A percentile compares a stretch with the other conserved stretches of the same genome.
Conservation (phyloP, 1,140 invertebrate species). For the Notospermus geniculatus region DNA sequence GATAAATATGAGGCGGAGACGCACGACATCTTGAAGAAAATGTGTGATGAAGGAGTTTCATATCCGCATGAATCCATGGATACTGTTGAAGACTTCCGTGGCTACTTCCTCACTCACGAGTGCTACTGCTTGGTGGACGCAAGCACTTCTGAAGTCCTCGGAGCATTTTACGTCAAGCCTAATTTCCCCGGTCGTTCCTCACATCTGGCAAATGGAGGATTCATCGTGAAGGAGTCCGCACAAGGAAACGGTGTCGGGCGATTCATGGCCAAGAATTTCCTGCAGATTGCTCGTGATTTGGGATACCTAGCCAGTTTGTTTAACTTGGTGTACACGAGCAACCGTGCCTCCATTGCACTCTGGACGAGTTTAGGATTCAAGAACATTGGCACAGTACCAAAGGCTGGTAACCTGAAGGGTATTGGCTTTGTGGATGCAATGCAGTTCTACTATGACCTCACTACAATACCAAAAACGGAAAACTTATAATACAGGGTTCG, state of each 20-base stretch:
- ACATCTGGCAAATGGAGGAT: conserved; percentile 36
- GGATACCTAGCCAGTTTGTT: conserved; percentile 33
- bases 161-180: conserved; percentile 41
- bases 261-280: conserved; percentile 27
- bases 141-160: conserved; percentile 20
- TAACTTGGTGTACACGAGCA: conserved; percentile 39
- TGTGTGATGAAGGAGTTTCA: conserved; percentile 33
- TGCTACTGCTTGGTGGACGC: conserved; percentile 27
- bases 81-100: conserved; percentile 27
- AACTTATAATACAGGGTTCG: no score
- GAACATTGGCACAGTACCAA: conserved; percentile 36
- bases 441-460: conserved; percentile 31
- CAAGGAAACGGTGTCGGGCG: conserved; percentile 30
- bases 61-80: conserved; percentile 36
- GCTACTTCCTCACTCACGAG: conserved; percentile 35
- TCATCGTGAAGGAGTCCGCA: conserved; percentile 25
- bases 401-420: conserved; percentile 35
- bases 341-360: conserved; percentile 26
- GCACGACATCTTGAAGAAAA: conserved; percentile 28
- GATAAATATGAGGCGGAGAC: conserved; percentile 13
- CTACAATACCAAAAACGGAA: conserved; percentile 12
- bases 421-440: conserved; percentile 25
- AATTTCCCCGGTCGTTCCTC: conserved; percentile 42
- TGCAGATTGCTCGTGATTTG: conserved; percentile 26
- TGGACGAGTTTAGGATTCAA: conserved; percentile 37